Percentiles rank a stretch among this genome's conserved stretches.
These are phyloP conservation scores for Grammomys surdaster DNA, from an alignment of 2,113 vertebrate genomes.

Conservation along the genomic window DNA sequence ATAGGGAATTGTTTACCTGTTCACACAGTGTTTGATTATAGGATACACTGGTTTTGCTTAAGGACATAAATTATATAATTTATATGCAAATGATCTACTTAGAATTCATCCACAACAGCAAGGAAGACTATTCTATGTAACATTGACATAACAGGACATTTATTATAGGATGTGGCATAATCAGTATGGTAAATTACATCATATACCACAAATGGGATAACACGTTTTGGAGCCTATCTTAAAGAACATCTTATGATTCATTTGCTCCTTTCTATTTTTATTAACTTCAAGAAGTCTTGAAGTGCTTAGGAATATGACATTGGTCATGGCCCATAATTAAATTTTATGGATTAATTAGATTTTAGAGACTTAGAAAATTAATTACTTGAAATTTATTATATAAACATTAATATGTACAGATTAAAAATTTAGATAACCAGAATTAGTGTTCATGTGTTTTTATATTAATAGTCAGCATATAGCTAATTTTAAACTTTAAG, in stretches of 20 bases:
- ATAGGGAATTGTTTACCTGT: not conserved
- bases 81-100: not conserved
- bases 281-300: slow-evolving; percentile 51
- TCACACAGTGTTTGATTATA: not conserved
- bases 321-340: not conserved
- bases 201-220: not conserved
- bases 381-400: not conserved
- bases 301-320: slow-evolving; percentile 11
- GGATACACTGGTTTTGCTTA: not conserved
- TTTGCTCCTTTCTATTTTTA: not conserved
- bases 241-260: not conserved
- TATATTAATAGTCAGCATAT: not conserved
- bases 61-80: not conserved
- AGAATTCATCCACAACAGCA: not conserved
- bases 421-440: not conserved
- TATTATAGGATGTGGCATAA: not conserved
- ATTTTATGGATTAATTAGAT: slow-evolving; percentile 26
- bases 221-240: not conserved
- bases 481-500: slow-evolving; percentile 35
- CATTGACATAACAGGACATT: not conserved
- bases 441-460: not conserved
- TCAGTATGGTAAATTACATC: not conserved
- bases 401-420: not conserved
- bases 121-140: not conserved
- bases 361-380: slow-evolving; percentile 33